Percentiles rank a stretch among this genome's conserved stretches.
These are phyloP conservation scores for Onychomys leucogaster DNA, from an alignment of 2,797 vertebrate species.

Conservation along the genomic window DNA sequence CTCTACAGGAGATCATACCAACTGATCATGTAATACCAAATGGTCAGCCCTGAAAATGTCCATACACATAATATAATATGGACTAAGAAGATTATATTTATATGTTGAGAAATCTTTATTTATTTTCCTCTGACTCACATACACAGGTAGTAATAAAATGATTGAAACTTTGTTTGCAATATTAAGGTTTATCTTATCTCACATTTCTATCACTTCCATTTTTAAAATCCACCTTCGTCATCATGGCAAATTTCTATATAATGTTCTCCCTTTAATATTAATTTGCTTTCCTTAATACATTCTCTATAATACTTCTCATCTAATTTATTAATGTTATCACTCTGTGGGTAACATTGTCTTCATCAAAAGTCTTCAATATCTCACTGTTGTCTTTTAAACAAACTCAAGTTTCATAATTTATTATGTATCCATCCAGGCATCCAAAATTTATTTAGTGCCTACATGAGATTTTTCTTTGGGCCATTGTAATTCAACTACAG, in stretches of 20 bases:
- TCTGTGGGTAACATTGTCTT: background rate
- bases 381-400: constrained; percentile 4
- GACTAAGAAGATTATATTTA: background rate
- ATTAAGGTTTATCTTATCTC: background rate
- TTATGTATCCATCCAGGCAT: background rate
- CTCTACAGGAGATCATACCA: background rate
- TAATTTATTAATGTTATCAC: constrained; percentile 22
- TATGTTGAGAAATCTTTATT: background rate
- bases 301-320: background rate
- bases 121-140: background rate
- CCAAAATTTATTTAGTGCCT: background rate
- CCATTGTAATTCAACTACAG: background rate
- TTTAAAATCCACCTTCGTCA: background rate
- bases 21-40: background rate
- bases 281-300: constrained; percentile 30
- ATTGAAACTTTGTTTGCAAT: background rate
- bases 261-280: background rate
- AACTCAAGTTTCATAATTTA: background rate
- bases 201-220: background rate
- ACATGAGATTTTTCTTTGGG: background rate
- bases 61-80: background rate
- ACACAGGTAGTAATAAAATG: background rate
- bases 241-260: background rate
- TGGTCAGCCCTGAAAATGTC: background rate
- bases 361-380: background rate